Evolutionary conservation across 1,140 invertebrate genomes (phyloP), one percentile per base, ranked within the genome.

Genomic region (Adelges cooleyi): DNA sequence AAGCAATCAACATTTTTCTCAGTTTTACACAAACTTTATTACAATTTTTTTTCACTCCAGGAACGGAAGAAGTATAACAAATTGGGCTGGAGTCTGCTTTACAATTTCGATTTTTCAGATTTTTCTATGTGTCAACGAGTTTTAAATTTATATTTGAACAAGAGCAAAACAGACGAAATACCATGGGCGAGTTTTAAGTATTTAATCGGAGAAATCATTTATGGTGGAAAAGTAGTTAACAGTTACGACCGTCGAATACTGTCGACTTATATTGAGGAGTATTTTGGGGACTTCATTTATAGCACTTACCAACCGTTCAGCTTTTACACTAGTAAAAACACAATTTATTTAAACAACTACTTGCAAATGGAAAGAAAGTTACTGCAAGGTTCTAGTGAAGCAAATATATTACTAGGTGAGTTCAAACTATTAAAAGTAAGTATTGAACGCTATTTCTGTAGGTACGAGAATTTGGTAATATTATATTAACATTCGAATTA

Each of bases 81-180:
- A 77, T 86, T 92, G 56, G 91, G 91, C 2, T 94, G 91, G 91
- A 95, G 94, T 72, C 89, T 94, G 66, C 81, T 80, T 42, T 95
- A 94, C 72, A 90, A 94, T 77, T 95, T 94, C 74, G 92, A 90
- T 71, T 89, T 92, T 75, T 89, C 87, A 0, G 92, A 95, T 77
- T 93, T 92, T 72, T 82, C 88, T 93, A n/a, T 91, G 88, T 73
- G 82, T 85, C 67, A 81, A 85, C 71, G 92, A 93, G 66, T 75
- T 93, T 33, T 81, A 86, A 53, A 89, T 84, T 6, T 93, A 92
- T 75, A 76, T 93, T n/a, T 84, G 86, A 36, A 66, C 71, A 1
- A 53, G 20, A 23, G n/a, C 13, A 22, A 15, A 18, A 18, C 3
- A 6, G 74, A 76, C 0, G 76, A 77, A 69, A 84, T 91, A 66